Evolutionary conservation across 2,797 vertebrate species (phyloP), one percentile per base, ranked within the genome.

Genomic region (Ispidina lecontei): DNA sequence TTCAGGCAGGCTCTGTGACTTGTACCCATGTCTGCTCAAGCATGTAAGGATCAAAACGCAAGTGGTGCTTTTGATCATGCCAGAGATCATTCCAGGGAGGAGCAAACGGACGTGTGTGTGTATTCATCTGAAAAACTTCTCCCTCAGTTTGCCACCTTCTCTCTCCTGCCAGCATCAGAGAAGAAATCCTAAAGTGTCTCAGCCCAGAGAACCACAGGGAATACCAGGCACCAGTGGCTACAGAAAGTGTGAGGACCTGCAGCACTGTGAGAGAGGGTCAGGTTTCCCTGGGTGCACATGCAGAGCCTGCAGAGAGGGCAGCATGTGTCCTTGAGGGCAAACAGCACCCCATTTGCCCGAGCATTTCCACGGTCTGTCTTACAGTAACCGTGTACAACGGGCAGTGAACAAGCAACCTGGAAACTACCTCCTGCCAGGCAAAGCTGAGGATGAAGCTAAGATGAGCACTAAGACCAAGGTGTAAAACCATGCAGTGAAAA

Each of bases 321-420:
- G 44, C 12, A 33, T 0, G 0, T 35, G 68, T 35, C 28, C 44
- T 26, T 29, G 26, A 15, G 21, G 29, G 29, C 59, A 69, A 54
- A 51, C 11, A 76, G 14, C n/a, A 51, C 26, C 39, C 14, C 20
- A 5, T 60, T 77, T 60, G 37, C 51, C 16, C 1, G 0, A 31
- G 44, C 31, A 52, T 14, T 35, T 55, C 74, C 46, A 6, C 1
- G 14, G 44, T 18, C 70, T 69, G 20, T 54, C 75, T 82, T 55
- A 43, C 64, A 47, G n/a, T 9, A 29, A 23, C 20, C 0, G 2
- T 15, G 28, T 28, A 7, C 0, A 1, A 1, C 18, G 12, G 43
- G 10, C 58, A 81, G 54, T 63, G 70, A 51, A 28, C 10, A 78
- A 41, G 37, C 46, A 64, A 21, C 62, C 31, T 90, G 82, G 31